Conservation (phyloP, 1,140 invertebrate genomes). For the Zaprionus lachaisei region DNA sequence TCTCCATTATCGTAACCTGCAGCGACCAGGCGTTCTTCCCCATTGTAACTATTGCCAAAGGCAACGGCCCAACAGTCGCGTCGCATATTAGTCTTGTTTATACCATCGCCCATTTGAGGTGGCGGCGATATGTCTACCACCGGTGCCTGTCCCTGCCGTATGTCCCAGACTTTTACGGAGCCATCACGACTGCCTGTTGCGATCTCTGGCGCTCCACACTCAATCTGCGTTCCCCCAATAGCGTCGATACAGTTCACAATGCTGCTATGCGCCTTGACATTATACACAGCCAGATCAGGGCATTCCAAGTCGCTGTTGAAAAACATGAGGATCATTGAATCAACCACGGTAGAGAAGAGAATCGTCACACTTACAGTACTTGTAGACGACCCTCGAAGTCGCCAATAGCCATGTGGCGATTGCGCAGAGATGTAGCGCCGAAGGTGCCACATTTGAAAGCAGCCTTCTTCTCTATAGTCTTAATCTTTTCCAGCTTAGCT, state of each 20-base stretch:
- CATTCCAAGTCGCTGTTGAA: conserved; percentile 92
- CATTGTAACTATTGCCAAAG: conserved; percentile 95
- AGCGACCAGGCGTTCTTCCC: conserved; percentile 92
- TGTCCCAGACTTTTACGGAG: conserved; percentile 97
- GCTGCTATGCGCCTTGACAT: conserved; percentile 92
- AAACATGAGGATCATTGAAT: no score
- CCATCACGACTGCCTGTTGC: conserved; percentile 97
- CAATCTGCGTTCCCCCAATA: conserved; percentile 92
- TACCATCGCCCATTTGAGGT: conserved; percentile 87
- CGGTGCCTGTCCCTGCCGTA: conserved; percentile 93
- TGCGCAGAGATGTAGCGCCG: conserved; percentile 92
- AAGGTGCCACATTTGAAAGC: conserved; percentile 98
- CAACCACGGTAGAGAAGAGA: not conserved
- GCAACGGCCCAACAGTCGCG: conserved; percentile 95
- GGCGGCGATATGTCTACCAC: conserved; percentile 94
- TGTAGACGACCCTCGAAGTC: conserved; percentile 95
- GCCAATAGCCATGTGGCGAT: conserved; percentile 94
- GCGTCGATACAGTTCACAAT: conserved; percentile 98
- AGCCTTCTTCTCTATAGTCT: conserved; percentile 90
- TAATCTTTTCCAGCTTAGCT: conserved; percentile 89
- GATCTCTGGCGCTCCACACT: conserved; percentile 96
- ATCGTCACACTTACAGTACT: conserved; percentile 88
- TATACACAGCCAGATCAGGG: conserved; percentile 89
- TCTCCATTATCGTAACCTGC: conserved; percentile 99
- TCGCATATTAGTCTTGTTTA: conserved; percentile 85